A percentile compares a stretch with the other conserved stretches of the same genome.
phyloP scores from a whole-genome alignment of 2,113 vertebrate species.

The Himantopus leucocephalus region DNA sequence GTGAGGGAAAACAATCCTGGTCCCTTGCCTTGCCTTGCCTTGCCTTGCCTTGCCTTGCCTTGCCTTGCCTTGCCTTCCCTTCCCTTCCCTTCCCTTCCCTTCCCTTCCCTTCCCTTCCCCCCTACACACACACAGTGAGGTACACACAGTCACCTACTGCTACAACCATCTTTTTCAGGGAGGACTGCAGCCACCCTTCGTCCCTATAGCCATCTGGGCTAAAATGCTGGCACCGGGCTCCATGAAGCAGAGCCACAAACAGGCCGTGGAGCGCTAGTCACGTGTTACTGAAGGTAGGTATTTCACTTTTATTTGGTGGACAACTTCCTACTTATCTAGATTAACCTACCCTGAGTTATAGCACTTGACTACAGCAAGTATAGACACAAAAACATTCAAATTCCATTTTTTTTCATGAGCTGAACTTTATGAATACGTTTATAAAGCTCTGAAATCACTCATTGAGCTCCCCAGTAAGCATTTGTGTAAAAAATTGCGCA shows the following conservation, averaged over 20 bases:
- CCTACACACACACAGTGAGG: too few relatives aligned
- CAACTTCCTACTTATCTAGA: background rate
- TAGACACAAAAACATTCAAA: background rate
- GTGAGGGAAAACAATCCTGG: background rate
- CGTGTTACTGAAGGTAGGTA: rapidly evolving
- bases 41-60: background rate
- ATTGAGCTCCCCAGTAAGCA: background rate
- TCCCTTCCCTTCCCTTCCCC: too few relatives aligned
- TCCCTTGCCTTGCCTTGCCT: background rate
- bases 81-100: too few relatives aligned
- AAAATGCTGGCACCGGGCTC: background rate
- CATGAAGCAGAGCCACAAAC: background rate
- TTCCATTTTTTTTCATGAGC: background rate
- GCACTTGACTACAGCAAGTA: background rate
- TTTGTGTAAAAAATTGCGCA: background rate
- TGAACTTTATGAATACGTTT: background rate
- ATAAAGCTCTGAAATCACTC: background rate
- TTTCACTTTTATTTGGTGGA: background rate
- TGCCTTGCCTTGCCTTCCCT: background rate
- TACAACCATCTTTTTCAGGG: background rate
- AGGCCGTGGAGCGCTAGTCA: background rate
- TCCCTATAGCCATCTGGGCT: background rate
- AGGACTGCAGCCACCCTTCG: background rate
- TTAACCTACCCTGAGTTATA: background rate
- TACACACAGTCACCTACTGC: too few relatives aligned